These are phyloP conservation scores for Phoenicopterus ruber DNA, from an alignment of 2,113 vertebrate species.

Conservation along the genomic window DNA sequence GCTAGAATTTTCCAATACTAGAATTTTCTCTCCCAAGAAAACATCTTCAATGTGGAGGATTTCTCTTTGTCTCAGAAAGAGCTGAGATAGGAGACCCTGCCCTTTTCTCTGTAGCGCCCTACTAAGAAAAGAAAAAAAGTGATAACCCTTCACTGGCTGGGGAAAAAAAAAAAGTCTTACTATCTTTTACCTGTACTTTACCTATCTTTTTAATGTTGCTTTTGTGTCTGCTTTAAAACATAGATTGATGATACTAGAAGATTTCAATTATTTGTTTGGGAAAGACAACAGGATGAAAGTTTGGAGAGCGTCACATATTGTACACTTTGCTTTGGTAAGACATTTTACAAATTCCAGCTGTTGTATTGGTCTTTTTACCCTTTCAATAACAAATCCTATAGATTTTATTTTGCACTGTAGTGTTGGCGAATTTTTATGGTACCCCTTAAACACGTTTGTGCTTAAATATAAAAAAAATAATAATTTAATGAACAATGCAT, in stretches of 20 bases:
- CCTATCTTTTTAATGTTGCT: neutral
- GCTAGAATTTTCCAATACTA: neutral
- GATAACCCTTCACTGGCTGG: neutral
- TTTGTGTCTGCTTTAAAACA: slow-evolving; percentile 41
- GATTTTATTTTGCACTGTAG: neutral
- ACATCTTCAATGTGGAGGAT: neutral
- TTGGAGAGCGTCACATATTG: slow-evolving; percentile 64
- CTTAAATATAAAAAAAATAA: neutral
- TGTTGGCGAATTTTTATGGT: neutral
- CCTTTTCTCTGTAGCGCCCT: neutral
- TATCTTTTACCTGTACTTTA: neutral
- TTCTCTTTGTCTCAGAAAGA: neutral
- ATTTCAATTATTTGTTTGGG: slow-evolving; percentile 72
- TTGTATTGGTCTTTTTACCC: neutral
- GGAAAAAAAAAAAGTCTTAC: neutral
- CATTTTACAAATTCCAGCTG: neutral
- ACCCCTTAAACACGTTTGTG: fast-evolving
- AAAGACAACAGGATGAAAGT: slow-evolving; percentile 44
- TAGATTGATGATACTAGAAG: slow-evolving; percentile 76
- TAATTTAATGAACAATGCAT: neutral
- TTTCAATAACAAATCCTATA: neutral
- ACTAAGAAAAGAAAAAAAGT: neutral
- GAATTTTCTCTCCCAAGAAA: neutral
- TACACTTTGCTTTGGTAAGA: slow-evolving; percentile 83
- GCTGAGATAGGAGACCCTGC: neutral